Evolutionary conservation across 2,113 vertebrate genomes (phyloP), one percentile per base, ranked within the genome.

Genomic region (Gnathonemus longibarbis): DNA sequence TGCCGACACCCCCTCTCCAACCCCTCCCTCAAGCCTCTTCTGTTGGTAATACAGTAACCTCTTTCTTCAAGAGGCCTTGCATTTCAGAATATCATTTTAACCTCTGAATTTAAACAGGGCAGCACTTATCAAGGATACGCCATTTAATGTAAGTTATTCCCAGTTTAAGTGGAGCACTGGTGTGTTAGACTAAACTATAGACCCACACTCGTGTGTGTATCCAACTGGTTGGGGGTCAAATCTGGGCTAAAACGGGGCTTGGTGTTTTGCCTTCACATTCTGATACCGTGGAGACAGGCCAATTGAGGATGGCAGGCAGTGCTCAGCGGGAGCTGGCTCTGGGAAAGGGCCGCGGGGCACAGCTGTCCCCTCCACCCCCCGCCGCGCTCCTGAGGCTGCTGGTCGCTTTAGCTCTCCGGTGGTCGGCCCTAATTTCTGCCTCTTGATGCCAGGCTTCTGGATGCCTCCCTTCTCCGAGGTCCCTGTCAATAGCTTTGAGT

Each of bases 371-470:
- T 84, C 9, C 21, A 15, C 19, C n/a, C n/a, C 88, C 21, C 10
- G 13, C 39, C 5, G 52, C 13, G n/a, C 56, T 70, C 42, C 42
- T 35, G 15, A 42, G 49, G 74, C 27, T 74, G 70, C 46, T 6
- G 42, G 45, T 31, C 39, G n/a, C 52, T 35, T 83, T 35, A 84
- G 35, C 50, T 5, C 42, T 48, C 9, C 15, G 42, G 45, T 52
- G 62, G 27, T 85, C 80, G 27, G 80, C 3, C 83, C 46, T 90
- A 62, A 84, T 89, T 89, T 62, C 77, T 56, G 49, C 50, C 21
- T 52, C 77, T 45, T 8, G 4, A 31, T 80, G 27, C 74, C 74
- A 13, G 74, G 35, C 3, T 42, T 42, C 13, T 39, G 74, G 17
- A 83, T 83, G 77, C 77, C 17, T 83, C 42, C 77, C 15, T 27